Conservation (phyloP, 2,888 invertebrate genomes). For the Limenitis camilla region DNA sequence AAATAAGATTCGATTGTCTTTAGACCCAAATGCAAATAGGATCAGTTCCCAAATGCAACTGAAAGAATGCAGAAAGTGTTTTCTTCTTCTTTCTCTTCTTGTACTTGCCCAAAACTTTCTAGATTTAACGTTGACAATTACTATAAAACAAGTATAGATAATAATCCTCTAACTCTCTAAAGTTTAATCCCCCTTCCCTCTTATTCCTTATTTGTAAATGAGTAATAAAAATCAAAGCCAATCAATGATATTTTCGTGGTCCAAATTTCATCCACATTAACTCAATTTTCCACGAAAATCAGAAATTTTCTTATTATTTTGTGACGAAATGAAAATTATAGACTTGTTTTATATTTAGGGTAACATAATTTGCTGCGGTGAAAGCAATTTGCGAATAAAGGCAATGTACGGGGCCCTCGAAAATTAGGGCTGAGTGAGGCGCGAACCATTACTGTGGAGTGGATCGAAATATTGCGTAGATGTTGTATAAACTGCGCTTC, state of each 20-base stretch:
- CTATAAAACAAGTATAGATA: too few relatives aligned
- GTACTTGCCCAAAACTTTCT: too few relatives aligned
- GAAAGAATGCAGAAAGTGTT: too few relatives aligned
- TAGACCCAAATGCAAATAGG: too few relatives aligned
- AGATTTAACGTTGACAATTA: too few relatives aligned
- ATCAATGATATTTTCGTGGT: background rate
- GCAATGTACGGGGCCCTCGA: background rate
- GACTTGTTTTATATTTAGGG: constrained; percentile 5
- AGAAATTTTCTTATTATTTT: background rate
- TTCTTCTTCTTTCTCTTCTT: too few relatives aligned
- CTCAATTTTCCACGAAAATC: background rate
- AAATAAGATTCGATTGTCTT: too few relatives aligned
- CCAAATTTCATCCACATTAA: background rate
- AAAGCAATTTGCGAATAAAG: constrained; percentile 8
- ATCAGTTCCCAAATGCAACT: too few relatives aligned
- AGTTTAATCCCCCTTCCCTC: background rate
- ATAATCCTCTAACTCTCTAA: too few relatives aligned
- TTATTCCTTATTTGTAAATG: background rate
- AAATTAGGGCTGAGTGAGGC: constrained; percentile 10
- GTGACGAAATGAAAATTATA: background rate
- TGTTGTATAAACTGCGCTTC: too few relatives aligned
- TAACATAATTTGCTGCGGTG: constrained; percentile 7
- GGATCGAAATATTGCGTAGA: constrained; percentile 5
- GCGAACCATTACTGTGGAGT: background rate
- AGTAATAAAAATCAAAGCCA: background rate